Conservation (phyloP, 2,888 invertebrate genomes). For the Escarpia spicata region DNA sequence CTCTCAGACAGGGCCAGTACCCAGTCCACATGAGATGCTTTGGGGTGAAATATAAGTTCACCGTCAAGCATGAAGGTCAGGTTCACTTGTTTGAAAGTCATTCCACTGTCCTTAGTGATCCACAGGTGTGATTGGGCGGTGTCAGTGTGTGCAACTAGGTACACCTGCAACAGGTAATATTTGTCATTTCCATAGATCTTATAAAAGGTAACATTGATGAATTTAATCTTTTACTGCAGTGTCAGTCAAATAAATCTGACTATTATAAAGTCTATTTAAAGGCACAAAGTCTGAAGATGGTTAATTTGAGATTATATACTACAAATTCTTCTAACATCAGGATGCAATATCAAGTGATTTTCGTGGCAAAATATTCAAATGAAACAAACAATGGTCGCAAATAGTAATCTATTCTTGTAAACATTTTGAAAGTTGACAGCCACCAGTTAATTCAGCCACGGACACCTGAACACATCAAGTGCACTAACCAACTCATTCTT, state of each 20-base stretch:
- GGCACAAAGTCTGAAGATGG: too few species aligned
- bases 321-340: too few species aligned
- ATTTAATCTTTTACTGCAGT: too few species aligned
- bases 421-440: neutral
- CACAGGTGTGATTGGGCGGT: conserved; percentile 13
- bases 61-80: conserved; percentile 25
- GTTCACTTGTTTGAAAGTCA: conserved; percentile 8
- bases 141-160: conserved; percentile 14
- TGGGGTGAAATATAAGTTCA: conserved; percentile 29
- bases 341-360: too few species aligned
- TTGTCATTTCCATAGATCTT: neutral
- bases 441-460: neutral
- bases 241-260: too few species aligned
- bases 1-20: neutral
- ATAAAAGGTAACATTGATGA: too few species aligned
- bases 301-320: too few species aligned
- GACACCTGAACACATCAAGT: neutral
- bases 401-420: neutral
- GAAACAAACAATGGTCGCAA: too few species aligned
- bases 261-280: too few species aligned
- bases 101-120: conserved; percentile 31
- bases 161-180: conserved; percentile 24
- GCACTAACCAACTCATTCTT: neutral
- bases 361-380: too few species aligned
- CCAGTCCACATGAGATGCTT: conserved; percentile 7